Evolutionary conservation across 2,797 vertebrate species (phyloP).

Genomic region (Benthosema pterotum): DNA sequence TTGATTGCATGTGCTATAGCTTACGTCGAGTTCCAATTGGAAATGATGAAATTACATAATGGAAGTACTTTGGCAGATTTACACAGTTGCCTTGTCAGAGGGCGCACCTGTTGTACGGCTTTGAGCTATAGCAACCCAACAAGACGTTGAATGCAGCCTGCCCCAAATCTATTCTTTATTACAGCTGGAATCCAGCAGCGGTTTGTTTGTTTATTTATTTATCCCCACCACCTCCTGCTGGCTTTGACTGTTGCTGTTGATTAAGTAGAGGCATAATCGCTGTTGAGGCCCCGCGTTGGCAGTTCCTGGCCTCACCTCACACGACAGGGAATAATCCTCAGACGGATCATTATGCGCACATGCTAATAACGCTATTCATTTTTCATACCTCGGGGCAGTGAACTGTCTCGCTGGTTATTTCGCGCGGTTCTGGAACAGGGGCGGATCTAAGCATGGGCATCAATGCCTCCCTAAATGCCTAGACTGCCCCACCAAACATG

Average conservation of each 20-base stretch:
- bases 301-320: slow-evolving; percentile 39
- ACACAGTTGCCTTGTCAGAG: slow-evolving; percentile 42
- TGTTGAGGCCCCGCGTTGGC: slow-evolving; percentile 44
- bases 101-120: slow-evolving; percentile 58
- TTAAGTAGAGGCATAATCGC: slow-evolving; percentile 67
- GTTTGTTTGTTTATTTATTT: slow-evolving; percentile 28
- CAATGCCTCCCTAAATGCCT: too few species aligned
- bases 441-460: too few species aligned
- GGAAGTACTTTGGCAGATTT: slow-evolving; percentile 44
- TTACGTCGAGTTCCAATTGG: slow-evolving; percentile 54
- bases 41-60: slow-evolving; percentile 53
- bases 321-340: slow-evolving; percentile 48
- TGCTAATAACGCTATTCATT: slow-evolving; percentile 50
- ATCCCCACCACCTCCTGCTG: slow-evolving; percentile 35
- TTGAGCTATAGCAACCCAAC: slow-evolving; percentile 12
- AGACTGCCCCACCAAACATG: too few species aligned
- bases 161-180: slow-evolving; percentile 53
- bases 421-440: slow-evolving; percentile 26
- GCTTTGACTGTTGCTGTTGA: slow-evolving; percentile 64
- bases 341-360: slow-evolving; percentile 55
- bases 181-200: slow-evolving; percentile 50
- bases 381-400: slow-evolving; percentile 27
- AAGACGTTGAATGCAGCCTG: slow-evolving; percentile 32
- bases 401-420: slow-evolving; percentile 36
- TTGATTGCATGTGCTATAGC: slow-evolving; percentile 57